Evolutionary conservation across 2,888 invertebrate genomes (phyloP).

Genomic region (Himalopsyche japonica): DNA sequence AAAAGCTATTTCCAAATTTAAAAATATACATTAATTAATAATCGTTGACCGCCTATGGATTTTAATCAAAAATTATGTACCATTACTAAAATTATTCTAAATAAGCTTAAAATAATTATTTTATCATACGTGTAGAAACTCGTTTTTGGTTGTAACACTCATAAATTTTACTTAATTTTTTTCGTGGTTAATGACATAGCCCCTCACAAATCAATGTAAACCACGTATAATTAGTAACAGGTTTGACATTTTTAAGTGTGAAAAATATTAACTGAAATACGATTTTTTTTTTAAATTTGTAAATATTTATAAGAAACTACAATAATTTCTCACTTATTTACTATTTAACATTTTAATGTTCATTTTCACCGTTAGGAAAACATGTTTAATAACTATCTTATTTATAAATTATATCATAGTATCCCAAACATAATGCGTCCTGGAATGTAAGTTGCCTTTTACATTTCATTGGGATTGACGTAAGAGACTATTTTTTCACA

Average conservation of each 20-base stretch:
- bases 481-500: too few relatives aligned
- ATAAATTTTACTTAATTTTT: background rate
- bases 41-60: background rate
- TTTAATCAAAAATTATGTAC: background rate
- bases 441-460: too few relatives aligned
- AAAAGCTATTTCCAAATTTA: background rate
- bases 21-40: background rate
- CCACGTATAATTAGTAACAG: background rate
- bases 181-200: background rate
- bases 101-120: background rate
- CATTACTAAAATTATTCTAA: background rate
- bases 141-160: background rate
- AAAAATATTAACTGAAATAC: background rate
- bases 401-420: too few relatives aligned
- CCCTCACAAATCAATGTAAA: background rate
- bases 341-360: too few relatives aligned
- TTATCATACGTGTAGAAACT: background rate
- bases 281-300: background rate
- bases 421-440: too few relatives aligned
- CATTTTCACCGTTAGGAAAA: too few relatives aligned
- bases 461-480: too few relatives aligned
- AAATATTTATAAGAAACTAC: background rate
- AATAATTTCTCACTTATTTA: too few relatives aligned
- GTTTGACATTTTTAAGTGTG: conserved; percentile 2
- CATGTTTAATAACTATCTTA: too few relatives aligned